These are phyloP conservation scores for Apocrypta bakeri DNA, from an alignment of 1,140 invertebrate species.

Conservation along the genomic window DNA sequence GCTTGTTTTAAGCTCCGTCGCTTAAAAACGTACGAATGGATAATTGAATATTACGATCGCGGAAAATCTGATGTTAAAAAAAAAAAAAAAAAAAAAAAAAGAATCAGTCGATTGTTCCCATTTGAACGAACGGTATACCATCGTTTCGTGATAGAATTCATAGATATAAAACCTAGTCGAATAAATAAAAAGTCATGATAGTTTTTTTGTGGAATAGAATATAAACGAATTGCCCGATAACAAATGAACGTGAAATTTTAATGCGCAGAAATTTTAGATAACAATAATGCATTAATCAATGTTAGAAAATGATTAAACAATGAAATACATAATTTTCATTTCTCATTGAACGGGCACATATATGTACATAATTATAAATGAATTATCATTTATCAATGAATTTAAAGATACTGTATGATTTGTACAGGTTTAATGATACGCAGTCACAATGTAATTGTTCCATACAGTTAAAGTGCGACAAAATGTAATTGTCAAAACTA, in stretches of 20 bases:
- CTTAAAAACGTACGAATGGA: constrained; percentile 14
- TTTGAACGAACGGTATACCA: constrained; percentile 33
- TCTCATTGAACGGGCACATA: constrained; percentile 21
- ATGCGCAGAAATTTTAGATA: constrained; percentile 1
- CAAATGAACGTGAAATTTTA: constrained; percentile 22
- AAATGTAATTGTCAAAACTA: constrained; percentile 38
- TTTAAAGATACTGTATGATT: constrained; percentile 43
- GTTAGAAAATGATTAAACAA: constrained; percentile 6
- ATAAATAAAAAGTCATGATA: constrained; percentile 50
- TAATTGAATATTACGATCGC: constrained; percentile 16
- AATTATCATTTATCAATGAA: constrained; percentile 25
- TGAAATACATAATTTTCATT: constrained; percentile 9
- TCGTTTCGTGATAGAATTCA: constrained; percentile 44
- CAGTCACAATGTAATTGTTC: constrained; percentile 43
- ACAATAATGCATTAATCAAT: constrained; percentile 27
- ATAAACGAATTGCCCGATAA: constrained; percentile 13
- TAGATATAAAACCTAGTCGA: constrained; percentile 51
- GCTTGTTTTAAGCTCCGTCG: constrained; percentile 7
- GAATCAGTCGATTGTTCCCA: constrained; percentile 7
- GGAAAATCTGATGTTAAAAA: constrained; percentile 2
- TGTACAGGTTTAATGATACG: constrained; percentile 25
- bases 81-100: too few relatives aligned
- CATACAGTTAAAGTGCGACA: constrained; percentile 4
- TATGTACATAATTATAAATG: constrained; percentile 45
- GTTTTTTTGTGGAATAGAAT: constrained; percentile 33